Evolutionary conservation across 2,888 invertebrate genomes (phyloP), one percentile per base, ranked within the genome.

Genomic region (Metallyticus violacea): DNA sequence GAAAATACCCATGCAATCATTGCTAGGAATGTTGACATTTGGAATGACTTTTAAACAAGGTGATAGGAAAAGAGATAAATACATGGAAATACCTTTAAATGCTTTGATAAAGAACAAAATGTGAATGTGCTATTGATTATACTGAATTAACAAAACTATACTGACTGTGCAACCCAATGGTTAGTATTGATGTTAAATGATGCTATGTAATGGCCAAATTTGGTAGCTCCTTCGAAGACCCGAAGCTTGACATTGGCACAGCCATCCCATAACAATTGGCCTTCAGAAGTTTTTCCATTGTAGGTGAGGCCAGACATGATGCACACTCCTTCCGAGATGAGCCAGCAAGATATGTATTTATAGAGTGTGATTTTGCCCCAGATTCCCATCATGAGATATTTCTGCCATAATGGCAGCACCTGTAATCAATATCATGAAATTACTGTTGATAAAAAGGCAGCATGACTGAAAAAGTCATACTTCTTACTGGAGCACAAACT

Each of bases 101-200:
- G n/a, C n/a, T n/a, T n/a, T n/a, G n/a, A n/a, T n/a, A n/a, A n/a
- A n/a, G n/a, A n/a, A n/a, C n/a, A n/a, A n/a, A n/a, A n/a, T n/a
- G n/a, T n/a, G 78, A 6, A 7, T 27, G 15, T 79, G 4, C 26
- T 62, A 62, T 0, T 62, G 22, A 62, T 15, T 62, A 40, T 9
- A 40, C 7, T 40, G 77, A n/a, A 83, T 83, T 81, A 83, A 83
- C 28, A 77, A 29, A 83, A 26, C 28, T 83, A 27, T 88, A 91
- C 93, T 91, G 90, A 94, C 92, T 97, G 97, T 0, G 96, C 96
- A 87, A 98, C 97, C 96, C 99, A 99, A 85, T 95, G 94, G 92
- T 99, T 99, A 0, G 99, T 99, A 91, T 99, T 99, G 88, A 96
- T 96, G 92, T 99, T 99, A 92, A 99, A 99, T 78, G 98, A 97